Evolutionary conservation across 1,140 invertebrate genomes (phyloP), one percentile per base, ranked within the genome.

Genomic region (Caenorhabditis briggsae): DNA sequence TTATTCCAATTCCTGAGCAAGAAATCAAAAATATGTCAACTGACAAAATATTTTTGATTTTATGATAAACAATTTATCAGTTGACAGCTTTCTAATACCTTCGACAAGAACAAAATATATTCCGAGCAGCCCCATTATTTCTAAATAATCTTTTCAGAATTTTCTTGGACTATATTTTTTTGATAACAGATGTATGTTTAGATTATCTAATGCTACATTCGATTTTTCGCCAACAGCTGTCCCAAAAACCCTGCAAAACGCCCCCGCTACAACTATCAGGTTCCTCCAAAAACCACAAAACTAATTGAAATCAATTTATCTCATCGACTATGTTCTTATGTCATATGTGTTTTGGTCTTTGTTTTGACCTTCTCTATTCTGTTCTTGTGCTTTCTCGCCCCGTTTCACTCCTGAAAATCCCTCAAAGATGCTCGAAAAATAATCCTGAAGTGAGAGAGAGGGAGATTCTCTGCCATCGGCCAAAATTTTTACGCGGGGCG

Each of bases 401-500:
- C 33, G 33, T 33, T 33, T 33, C 33, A 33, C 33, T 43, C 8
- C 11, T 12, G 46, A 78, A 78, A 78, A 12, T 53, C 70, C 70
- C 46, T 78, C 46, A 78, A 50, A 78, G 20, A 78, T 46, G 12
- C n/a, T 33, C 33, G 33, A 33, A 48, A 48, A 20, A 43, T n/a
- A 20, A 48, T n/a, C 41, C n/a, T 78, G 33, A 23, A 78, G 41
- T 33, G 33, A 33, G 33, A 33, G 33, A 33, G 46, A 46, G 64
- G 46, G n/a, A 50, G 25, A 43, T 8, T 78, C 70, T 78, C 70
- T 78, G 70, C 70, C 70, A 50, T 78, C 20, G n/a, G 14, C 33
- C 33, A 33, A 33, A 61, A 25, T 23, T 78, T 78, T 78, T 50
- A 78, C 46, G 70, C 43, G 70, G 70, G 70, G 20, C 70, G 70